phyloP scores from a whole-genome alignment of 1,140 invertebrate species.

The Drosophila insularis region DNA sequence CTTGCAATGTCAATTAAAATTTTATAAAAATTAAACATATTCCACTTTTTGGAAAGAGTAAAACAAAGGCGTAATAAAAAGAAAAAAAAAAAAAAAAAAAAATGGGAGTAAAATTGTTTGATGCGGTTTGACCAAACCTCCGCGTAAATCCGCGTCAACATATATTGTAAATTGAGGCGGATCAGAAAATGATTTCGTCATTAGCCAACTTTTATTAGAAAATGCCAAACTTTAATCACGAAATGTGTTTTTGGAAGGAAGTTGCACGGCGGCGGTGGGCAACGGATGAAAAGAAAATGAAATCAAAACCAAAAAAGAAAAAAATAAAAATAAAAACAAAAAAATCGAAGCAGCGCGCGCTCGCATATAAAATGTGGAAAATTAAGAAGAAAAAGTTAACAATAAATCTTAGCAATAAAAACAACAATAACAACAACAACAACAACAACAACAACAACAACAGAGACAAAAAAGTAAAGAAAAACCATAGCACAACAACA shows the following conservation, averaged over 20 bases:
- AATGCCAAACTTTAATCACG: slow-evolving; percentile 28
- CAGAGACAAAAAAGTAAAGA: slow-evolving; percentile 26
- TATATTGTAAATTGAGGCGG: slow-evolving; percentile 30
- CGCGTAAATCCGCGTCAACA: slow-evolving; percentile 21
- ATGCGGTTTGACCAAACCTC: slow-evolving; percentile 1
- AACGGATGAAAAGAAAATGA: slow-evolving; percentile 30
- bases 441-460: not conserved
- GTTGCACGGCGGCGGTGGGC: slow-evolving; percentile 7
- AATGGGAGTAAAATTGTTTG: not conserved
- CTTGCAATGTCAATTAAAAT: no score
- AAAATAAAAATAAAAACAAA: not conserved
- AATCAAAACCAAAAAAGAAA: slow-evolving; percentile 13
- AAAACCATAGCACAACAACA: slow-evolving; percentile 14
- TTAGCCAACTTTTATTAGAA: slow-evolving; percentile 31
- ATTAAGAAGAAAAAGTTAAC: slow-evolving; percentile 42
- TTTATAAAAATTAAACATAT: no score
- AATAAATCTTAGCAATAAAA: slow-evolving; percentile 54
- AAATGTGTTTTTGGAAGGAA: slow-evolving; percentile 26
- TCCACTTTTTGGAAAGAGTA: not conserved
- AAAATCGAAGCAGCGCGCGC: not conserved
- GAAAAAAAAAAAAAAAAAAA: not conserved
- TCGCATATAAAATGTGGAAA: slow-evolving; percentile 35
- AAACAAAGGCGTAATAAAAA: not conserved
- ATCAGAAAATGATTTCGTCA: slow-evolving; percentile 47
- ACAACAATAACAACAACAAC: slow-evolving; percentile 20